Conservation (phyloP, 2,888 invertebrate species). For the Spodoptera littoralis region DNA sequence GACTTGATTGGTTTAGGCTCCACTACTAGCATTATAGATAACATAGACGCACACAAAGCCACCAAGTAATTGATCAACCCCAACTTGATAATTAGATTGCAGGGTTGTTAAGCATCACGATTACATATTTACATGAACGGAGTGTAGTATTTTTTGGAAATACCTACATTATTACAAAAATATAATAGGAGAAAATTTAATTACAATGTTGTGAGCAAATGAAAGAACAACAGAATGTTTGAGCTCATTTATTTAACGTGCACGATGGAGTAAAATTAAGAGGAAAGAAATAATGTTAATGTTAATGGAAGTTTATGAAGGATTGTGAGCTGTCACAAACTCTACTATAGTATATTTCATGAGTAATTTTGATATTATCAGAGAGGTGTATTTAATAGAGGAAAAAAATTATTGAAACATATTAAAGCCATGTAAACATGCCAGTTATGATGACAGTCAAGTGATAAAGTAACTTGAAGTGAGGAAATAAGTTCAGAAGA, state of each 20-base stretch:
- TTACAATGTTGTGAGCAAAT: conserved; percentile 36
- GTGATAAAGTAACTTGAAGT: no score
- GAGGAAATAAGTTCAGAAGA: no score
- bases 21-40: conserved; percentile 31
- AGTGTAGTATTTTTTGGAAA: conserved; percentile 24
- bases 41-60: conserved; percentile 13
- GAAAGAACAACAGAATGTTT: conserved; percentile 41
- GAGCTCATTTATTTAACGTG: conserved; percentile 14
- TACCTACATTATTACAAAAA: conserved; percentile 6
- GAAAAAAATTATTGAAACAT: no score
- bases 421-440: no score
- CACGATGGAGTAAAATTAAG: conserved; percentile 23
- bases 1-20: conserved; percentile 54
- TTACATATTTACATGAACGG: neutral
- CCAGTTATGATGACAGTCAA: no score
- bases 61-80: conserved; percentile 14
- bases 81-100: conserved; percentile 6
- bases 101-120: conserved; percentile 18
- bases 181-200: conserved; percentile 21
- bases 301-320: neutral
- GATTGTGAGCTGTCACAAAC: conserved; percentile 23
- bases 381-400: no score
- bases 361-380: no score
- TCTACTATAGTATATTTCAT: no score
- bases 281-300: conserved; percentile 11